Evolutionary conservation across 1,140 invertebrate genomes (phyloP), one percentile per base, ranked within the genome.

Genomic region (Psilanteris sp.): DNA sequence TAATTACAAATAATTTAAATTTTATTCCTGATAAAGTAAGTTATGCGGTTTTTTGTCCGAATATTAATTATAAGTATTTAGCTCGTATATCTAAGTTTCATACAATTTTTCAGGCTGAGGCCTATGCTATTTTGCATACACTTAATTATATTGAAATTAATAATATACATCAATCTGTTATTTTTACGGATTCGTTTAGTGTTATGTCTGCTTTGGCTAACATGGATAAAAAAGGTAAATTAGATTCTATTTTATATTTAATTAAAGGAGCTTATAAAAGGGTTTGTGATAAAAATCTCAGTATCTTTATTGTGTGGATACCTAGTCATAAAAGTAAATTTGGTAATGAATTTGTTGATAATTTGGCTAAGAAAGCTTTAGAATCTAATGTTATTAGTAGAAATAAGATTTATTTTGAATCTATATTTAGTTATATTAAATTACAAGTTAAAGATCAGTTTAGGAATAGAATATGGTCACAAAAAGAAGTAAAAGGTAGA

Each of bases 21-120:
- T n/a, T 54, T 36, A 4, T 36, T 6, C 13, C 31, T 15, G 5
- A 5, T 4, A 37, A 26, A 5, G 32, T 8, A 3, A 29, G 32
- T 15, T 37, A 24, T 36, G 31, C 31, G n/a, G 48, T 52, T 15
- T 52, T n/a, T 36, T 36, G 48, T 5, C 31, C 48, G 5, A 24
- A 14, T 14, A 5, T 5, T 0, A 24, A 24, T 5, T 52, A 14
- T 15, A 52, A 26, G 8, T 36, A 24, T 8, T 18, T 29, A 18
- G 27, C 4, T 39, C 2, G n/a, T n/a, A n/a, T n/a, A n/a, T n/a
- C n/a, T n/a, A n/a, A n/a, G n/a, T n/a, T n/a, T 24, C 31, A 52
- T 29, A 32, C 52, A 6, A 59, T 44, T 15, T 59, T 44, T 36
- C 39, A 59, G 11, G 15, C n/a, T 10, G 32, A 61, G 36, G 18